Percentiles rank a stretch among this genome's conserved stretches.
These are phyloP conservation scores for Cataglyphis albicans DNA, from an alignment of 2,888 invertebrate species.

Conservation along the genomic window DNA sequence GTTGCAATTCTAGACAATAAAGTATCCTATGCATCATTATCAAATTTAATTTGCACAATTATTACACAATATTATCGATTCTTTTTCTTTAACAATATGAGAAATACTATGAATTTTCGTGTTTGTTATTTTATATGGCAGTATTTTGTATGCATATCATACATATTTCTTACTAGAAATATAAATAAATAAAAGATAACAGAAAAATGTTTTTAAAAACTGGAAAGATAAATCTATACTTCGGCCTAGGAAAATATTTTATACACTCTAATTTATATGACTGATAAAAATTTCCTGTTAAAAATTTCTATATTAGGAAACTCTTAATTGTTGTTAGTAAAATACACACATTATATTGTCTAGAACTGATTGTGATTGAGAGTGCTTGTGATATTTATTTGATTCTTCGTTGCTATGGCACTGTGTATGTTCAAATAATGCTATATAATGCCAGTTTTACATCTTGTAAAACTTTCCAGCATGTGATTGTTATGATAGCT, in stretches of 20 bases:
- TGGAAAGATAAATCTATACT: conserved; percentile 54
- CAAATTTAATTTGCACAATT: conserved; percentile 45
- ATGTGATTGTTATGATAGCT: conserved; percentile 66
- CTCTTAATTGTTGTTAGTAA: conserved; percentile 54
- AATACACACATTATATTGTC: conserved; percentile 71
- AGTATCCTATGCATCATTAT: conserved; percentile 54
- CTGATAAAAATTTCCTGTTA: conserved; percentile 2
- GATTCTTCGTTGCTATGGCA: conserved; percentile 80
- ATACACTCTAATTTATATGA: conserved; percentile 57
- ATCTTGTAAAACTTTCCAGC: conserved; percentile 67
- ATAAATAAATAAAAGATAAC: conserved; percentile 59
- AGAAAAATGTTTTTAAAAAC: conserved; percentile 56
- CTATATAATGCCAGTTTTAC: conserved; percentile 70
- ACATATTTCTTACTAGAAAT: conserved; percentile 43
- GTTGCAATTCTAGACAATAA: conserved; percentile 73
- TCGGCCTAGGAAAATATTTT: conserved; percentile 43
- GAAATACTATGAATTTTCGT: conserved; percentile 28
- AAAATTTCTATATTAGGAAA: conserved; percentile 32
- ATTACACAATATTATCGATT: conserved; percentile 1
- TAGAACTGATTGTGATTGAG: conserved; percentile 71
- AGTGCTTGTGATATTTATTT: conserved; percentile 67
- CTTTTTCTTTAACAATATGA: background rate
- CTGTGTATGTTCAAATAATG: conserved; percentile 74
- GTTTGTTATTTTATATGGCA: conserved; percentile 62
- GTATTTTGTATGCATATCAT: conserved; percentile 60